These are phyloP conservation scores for Tinea semifulvella DNA, from an alignment of 2,888 invertebrate species.

Conservation along the genomic window DNA sequence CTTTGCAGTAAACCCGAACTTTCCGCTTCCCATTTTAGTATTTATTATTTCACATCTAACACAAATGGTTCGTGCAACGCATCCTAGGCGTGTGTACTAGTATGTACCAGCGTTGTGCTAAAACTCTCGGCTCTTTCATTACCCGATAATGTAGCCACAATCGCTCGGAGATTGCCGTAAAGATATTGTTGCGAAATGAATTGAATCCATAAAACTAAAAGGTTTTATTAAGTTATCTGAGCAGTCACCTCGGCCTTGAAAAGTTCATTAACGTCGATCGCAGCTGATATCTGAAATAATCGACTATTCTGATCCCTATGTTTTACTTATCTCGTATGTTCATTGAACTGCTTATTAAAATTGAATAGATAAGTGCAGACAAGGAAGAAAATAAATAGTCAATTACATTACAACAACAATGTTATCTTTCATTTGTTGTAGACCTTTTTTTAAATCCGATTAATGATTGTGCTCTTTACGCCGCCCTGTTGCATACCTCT, in stretches of 20 bases:
- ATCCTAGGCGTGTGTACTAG: not conserved
- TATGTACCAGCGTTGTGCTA: slow-evolving; percentile 21
- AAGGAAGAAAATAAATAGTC: slow-evolving; percentile 4
- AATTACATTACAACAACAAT: slow-evolving; percentile 11
- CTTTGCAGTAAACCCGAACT: slow-evolving; percentile 47
- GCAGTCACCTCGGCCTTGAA: slow-evolving; percentile 49
- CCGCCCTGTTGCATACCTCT: too few species aligned
- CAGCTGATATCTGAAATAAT: slow-evolving; percentile 48
- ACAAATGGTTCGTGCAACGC: slow-evolving; percentile 19
- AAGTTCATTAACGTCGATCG: slow-evolving; percentile 46
- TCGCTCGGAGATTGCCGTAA: slow-evolving; percentile 44
- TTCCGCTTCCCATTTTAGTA: slow-evolving; percentile 56
- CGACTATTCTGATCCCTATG: slow-evolving; percentile 45
- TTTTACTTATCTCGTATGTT: slow-evolving; percentile 15
- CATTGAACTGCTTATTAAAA: slow-evolving; percentile 15
- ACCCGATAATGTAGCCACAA: slow-evolving; percentile 32
- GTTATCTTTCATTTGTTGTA: not conserved
- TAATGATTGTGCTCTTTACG: slow-evolving; percentile 1
- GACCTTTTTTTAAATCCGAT: not conserved
- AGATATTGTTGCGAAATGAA: slow-evolving; percentile 52
- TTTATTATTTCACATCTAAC: slow-evolving; percentile 19
- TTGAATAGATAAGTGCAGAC: slow-evolving; percentile 12
- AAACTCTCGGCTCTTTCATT: slow-evolving; percentile 32
- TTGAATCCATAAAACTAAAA: slow-evolving; percentile 56
- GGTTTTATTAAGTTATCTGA: slow-evolving; percentile 59